Percentiles rank a stretch among this genome's conserved stretches.
These are phyloP conservation scores for Typhlichthys subterraneus DNA, from an alignment of 2,797 vertebrate genomes.

Conservation along the genomic window DNA sequence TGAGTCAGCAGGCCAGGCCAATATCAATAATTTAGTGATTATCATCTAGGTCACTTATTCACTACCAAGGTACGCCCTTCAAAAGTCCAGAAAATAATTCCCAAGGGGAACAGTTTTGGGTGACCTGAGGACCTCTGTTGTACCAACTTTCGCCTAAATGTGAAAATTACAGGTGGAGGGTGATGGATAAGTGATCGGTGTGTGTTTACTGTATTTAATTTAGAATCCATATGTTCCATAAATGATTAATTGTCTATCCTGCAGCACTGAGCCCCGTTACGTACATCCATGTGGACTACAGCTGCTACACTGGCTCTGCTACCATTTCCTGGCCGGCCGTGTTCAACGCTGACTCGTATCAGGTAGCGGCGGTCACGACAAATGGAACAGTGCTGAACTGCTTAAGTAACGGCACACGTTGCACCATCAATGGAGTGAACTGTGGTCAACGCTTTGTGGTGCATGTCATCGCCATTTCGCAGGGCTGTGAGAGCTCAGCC, in stretches of 20 bases:
- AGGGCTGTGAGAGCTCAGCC: conserved; percentile 63
- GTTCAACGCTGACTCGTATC: conserved; percentile 69
- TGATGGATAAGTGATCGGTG: background rate
- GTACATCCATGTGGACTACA: conserved; percentile 63
- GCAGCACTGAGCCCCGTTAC: conserved; percentile 71
- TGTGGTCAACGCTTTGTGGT: conserved; percentile 70
- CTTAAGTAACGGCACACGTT: conserved; percentile 51
- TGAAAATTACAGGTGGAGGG: conserved; percentile 13
- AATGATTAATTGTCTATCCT: conserved; percentile 1
- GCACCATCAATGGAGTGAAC: conserved; percentile 52
- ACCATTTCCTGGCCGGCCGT: conserved; percentile 62
- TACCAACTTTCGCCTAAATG: conserved; percentile 28
- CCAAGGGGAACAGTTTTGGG: conserved; percentile 26
- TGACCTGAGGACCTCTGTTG: conserved; percentile 38
- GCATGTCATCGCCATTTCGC: conserved; percentile 59
- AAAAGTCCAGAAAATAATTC: conserved; percentile 62
- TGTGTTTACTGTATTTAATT: too few species aligned
- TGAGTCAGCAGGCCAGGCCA: conserved; percentile 62
- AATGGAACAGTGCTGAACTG: conserved; percentile 55
- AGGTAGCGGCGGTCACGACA: conserved; percentile 36
- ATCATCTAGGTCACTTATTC: conserved; percentile 69
- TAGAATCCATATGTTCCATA: background rate
- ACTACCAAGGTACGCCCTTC: conserved; percentile 51
- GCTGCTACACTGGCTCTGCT: conserved; percentile 52
- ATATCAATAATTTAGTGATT: conserved; percentile 58